Evolutionary conservation across 64 coral and sea anemone species (phyloP), one percentile per base, ranked within the genome.

Genomic region (Platygyra sinensis): DNA sequence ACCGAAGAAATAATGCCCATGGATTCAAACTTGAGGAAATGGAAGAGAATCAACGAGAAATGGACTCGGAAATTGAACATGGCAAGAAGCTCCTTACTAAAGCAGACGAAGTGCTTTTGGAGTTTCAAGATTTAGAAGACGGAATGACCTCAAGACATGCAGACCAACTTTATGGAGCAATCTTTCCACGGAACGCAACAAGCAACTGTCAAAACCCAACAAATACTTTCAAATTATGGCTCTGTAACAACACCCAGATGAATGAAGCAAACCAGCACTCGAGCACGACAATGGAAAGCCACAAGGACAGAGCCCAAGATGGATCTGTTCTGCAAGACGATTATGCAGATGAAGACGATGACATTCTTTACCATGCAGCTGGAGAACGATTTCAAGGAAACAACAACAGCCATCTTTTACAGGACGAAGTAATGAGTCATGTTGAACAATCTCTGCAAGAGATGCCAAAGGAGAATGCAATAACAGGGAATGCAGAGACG

Each of bases 141-240:
- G 62, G 24, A 10, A 67, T 84, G 22, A 30, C 9, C n/a, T 16
- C 62, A 50, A 18, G 7, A 11, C 81, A 84, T 52, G 32, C 13
- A 50, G 60, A 84, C 4, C 81, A 84, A 36, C 11, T 84, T 16
- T 84, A 38, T n/a, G 46, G 39, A 8, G 61, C 62, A 17, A 5
- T 4, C 8, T 84, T 84, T 84, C 81, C 62, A 64, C 13, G 0
- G 9, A 46, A 16, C 32, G 33, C 65, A 22, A 63, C 81, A 71
- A 50, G 15, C 61, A 31, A 69, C 20, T 50, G 62, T 16, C 63
- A 38, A 49, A 71, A 0, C 13, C 32, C 62, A 0, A 0, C 12
- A 1, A 84, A 84, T 63, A 71, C 63, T 16, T 84, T 71, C 20
- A 84, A 38, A 52, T 50, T 84, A 18, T 84, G 81, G 81, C 62